Evolutionary conservation across 1,140 invertebrate genomes (phyloP).

Genomic region (Procambarus clarkii): DNA sequence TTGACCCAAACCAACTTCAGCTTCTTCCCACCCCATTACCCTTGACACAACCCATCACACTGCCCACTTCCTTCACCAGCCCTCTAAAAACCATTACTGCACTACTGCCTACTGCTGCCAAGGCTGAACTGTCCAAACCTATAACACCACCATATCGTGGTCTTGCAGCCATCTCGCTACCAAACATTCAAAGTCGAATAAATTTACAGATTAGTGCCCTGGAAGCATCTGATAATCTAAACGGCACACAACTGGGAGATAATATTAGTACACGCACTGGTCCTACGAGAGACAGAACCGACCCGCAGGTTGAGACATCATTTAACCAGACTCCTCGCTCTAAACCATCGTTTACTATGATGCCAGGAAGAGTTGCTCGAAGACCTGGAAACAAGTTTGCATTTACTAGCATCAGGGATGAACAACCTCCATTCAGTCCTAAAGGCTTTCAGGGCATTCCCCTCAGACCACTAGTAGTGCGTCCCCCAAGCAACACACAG

Average conservation of each 20-base stretch:
- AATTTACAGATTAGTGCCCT: too few relatives aligned
- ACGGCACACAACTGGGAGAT: neutral
- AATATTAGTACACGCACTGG: neutral
- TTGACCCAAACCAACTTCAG: too few relatives aligned
- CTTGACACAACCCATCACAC: neutral
- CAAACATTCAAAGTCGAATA: too few relatives aligned
- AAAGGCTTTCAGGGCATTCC: constrained; percentile 17
- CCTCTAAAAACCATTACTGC: too few relatives aligned
- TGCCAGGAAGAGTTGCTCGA: constrained; percentile 32
- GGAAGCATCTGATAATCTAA: too few relatives aligned
- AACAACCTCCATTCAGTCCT: constrained; percentile 2
- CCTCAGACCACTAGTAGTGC: constrained; percentile 20
- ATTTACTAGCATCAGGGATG: constrained; percentile 13
- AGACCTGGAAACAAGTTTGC: constrained; percentile 28
- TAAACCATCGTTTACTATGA: constrained; percentile 11
- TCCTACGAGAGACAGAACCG: neutral
- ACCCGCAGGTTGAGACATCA: neutral
- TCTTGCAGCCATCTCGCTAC: too few relatives aligned
- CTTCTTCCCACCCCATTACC: too few relatives aligned
- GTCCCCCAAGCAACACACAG: constrained; percentile 8
- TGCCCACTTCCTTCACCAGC: neutral
- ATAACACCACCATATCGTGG: neutral
- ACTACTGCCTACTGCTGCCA: too few relatives aligned
- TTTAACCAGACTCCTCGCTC: constrained; percentile 14
- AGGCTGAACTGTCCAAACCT: neutral